These are phyloP conservation scores for Alauda arvensis DNA, from an alignment of 2,797 vertebrate species.

Conservation along the genomic window DNA sequence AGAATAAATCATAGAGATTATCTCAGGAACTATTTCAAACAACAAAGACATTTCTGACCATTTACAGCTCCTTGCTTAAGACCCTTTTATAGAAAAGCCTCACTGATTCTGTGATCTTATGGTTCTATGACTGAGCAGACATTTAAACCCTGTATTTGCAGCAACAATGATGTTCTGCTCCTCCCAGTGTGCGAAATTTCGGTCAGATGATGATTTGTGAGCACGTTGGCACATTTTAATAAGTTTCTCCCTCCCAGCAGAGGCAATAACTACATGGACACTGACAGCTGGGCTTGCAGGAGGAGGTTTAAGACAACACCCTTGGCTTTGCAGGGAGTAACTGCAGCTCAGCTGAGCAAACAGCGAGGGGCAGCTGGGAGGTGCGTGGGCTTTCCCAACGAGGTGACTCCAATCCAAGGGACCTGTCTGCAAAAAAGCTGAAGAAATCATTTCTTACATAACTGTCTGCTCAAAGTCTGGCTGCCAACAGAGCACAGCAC, in stretches of 20 bases:
- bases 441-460: neutral
- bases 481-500: neutral
- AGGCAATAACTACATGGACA: neutral
- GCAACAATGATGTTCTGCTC: neutral
- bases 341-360: slow-evolving; percentile 8
- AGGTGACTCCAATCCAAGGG: fast-evolving
- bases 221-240: neutral
- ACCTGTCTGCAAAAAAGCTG: neutral
- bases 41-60: neutral
- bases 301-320: neutral
- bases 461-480: neutral
- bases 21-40: neutral
- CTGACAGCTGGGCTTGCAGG: neutral
- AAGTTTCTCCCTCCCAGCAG: neutral
- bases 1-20: neutral
- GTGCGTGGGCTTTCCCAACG: fast-evolving
- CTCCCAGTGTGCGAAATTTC: fast-evolving
- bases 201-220: neutral
- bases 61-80: neutral
- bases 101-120: neutral
- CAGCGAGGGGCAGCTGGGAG: neutral
- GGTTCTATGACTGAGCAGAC: neutral
- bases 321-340: neutral
- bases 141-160: neutral
- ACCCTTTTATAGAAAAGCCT: neutral